phyloP scores from a whole-genome alignment of 1,140 invertebrate species.

The Antheraea mylitta region DNA sequence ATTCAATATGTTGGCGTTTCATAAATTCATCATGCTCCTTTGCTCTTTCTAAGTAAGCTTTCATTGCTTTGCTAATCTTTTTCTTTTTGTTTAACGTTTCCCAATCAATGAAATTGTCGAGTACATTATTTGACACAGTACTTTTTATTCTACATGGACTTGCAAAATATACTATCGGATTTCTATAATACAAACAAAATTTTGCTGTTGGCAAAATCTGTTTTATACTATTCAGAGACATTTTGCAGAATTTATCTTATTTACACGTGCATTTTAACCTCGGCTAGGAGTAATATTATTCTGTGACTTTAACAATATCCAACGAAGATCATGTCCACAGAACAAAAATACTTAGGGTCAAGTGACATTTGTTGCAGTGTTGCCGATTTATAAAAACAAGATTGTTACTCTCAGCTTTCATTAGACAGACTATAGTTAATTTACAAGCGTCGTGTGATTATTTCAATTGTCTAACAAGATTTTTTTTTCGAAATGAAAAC shows the following conservation, averaged over 20 bases:
- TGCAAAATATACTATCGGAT: slow-evolving; percentile 8
- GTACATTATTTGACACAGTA: slow-evolving; percentile 31
- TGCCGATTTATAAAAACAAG: too few relatives aligned
- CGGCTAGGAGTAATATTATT: too few relatives aligned
- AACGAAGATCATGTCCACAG: too few relatives aligned
- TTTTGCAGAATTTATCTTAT: slow-evolving; percentile 9
- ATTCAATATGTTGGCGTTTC: slow-evolving; percentile 89
- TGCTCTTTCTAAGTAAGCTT: slow-evolving; percentile 90
- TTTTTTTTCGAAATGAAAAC: too few relatives aligned
- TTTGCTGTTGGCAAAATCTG: slow-evolving; percentile 19
- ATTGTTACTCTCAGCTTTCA: too few relatives aligned
- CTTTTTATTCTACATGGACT: slow-evolving; percentile 36
- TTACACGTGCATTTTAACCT: neutral
- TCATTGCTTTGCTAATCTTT: slow-evolving; percentile 92
- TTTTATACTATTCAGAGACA: slow-evolving; percentile 16
- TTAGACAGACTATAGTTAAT: too few relatives aligned
- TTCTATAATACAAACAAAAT: slow-evolving; percentile 14
- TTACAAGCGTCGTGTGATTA: too few relatives aligned
- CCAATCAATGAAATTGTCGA: slow-evolving; percentile 60
- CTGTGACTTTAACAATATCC: too few relatives aligned
- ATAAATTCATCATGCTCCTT: slow-evolving; percentile 92
- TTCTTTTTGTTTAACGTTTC: slow-evolving; percentile 77
- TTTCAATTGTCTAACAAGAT: too few relatives aligned
- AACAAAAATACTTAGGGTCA: too few relatives aligned
- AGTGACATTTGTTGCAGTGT: too few relatives aligned